Base-by-base conservation (phyloP, 2,797 vertebrate genomes). In the Pitangus sulphuratus region DNA sequence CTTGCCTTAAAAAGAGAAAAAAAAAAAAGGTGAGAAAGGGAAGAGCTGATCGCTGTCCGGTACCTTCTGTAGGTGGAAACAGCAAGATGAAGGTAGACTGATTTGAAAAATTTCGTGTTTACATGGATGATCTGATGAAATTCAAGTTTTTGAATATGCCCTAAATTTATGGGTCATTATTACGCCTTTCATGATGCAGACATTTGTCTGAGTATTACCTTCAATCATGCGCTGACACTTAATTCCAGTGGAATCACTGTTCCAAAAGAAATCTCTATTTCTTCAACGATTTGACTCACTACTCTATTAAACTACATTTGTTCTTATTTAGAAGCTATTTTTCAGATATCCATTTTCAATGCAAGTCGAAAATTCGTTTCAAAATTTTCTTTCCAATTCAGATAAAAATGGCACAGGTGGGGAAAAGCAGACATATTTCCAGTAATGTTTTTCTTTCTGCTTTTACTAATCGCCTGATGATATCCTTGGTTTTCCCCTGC, bases 311-410 rank as follows among this genome's bases (percentile, higher is more conserved):
- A 42, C 20, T 80, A 28, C 86, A 76, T 81, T 95, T 95, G 28
- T 74, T 93, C 81, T 87, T 91, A 84, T 68, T 93, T 65, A 72
- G 74, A 70, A 95, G 42, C 39, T 78, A 5, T 87, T 94, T 96
- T 93, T 89, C 60, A 81, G 69, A 39, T 89, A 87, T 1, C 11
- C 39, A 44, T 78, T 95, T 93, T 50, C 85, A 75, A 37, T 45
- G 16, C 54, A 76, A 83, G 28, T 30, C 21, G 71, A 82, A 88
- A 80, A 21, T 33, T 30, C 42, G 71, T 87, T 81, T 71, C 54
- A 77, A 42, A 19, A 22, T 83, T 92, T 90, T 87, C 69, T 75
- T 80, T 92, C n/a, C 30, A 61, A 9, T 91, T 84, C 65, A 61
- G 17, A 39, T 72, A 54, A 71, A 93, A 94, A 57, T n/a, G 14